Evolutionary conservation across 2,888 invertebrate genomes (phyloP).

Genomic region (Caenorhabditis uteleia): DNA sequence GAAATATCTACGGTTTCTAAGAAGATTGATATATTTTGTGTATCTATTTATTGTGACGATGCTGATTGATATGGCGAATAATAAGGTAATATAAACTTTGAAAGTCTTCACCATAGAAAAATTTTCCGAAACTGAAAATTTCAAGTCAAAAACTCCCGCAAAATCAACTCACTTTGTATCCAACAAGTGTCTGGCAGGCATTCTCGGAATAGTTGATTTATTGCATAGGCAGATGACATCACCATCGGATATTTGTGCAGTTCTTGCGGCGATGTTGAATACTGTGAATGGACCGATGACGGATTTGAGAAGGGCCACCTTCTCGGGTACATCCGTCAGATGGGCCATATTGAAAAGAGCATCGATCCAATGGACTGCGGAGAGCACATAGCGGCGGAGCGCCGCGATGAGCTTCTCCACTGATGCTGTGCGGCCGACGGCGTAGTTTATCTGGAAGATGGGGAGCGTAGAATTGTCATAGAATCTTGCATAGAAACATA

Average conservation of each 20-base stretch:
- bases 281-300: conserved; percentile 46
- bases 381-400: conserved; percentile 58
- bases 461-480: not conserved
- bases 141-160: not conserved
- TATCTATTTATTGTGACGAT: too few relatives aligned
- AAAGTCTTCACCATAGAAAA: not conserved
- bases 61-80: too few relatives aligned
- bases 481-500: not conserved
- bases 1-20: too few relatives aligned
- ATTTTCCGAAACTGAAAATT: too few relatives aligned
- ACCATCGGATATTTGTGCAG: conserved; percentile 35
- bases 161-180: conserved; percentile 59
- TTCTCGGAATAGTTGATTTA: conserved; percentile 53
- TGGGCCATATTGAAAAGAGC: conserved; percentile 57
- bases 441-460: conserved; percentile 47
- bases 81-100: too few relatives aligned
- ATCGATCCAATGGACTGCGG: conserved; percentile 66
- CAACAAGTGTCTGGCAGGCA: conserved; percentile 55
- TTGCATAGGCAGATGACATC: conserved; percentile 60
- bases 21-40: too few relatives aligned
- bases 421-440: conserved; percentile 51
- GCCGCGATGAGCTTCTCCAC: conserved; percentile 63
- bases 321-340: conserved; percentile 49
- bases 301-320: conserved; percentile 45
- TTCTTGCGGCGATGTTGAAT: conserved; percentile 42